These are phyloP conservation scores for Cervus canadensis DNA, from an alignment of 2,113 vertebrate genomes.

Conservation along the genomic window DNA sequence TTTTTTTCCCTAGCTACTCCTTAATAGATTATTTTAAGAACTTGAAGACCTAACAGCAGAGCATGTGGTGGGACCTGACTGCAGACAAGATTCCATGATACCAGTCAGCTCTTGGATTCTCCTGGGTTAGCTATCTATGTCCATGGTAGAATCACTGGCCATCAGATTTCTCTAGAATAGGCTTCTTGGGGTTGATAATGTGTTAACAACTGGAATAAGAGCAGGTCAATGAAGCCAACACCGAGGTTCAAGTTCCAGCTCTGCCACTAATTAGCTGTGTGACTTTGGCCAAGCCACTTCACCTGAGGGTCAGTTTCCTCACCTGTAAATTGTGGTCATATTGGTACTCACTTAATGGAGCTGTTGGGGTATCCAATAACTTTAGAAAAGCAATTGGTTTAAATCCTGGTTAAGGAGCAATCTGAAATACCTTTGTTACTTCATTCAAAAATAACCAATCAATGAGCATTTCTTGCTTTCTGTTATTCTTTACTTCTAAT, in stretches of 20 bases:
- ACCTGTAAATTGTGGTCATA: not conserved
- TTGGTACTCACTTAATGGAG: not conserved
- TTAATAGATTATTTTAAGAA: conserved; percentile 6
- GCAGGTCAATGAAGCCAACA: not conserved
- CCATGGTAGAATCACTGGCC: not conserved
- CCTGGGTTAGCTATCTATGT: not conserved
- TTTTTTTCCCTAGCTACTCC: not conserved
- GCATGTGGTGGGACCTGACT: not conserved
- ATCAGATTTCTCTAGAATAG: not conserved
- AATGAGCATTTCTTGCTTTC: not conserved
- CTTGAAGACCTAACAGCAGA: not conserved
- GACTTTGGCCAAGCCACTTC: conserved; percentile 8
- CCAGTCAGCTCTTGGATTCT: not conserved
- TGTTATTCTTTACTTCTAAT: not conserved
- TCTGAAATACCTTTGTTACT: not conserved
- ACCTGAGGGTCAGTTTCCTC: not conserved
- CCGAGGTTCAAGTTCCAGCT: not conserved
- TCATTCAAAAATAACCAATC: not conserved
- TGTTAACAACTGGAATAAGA: not conserved
- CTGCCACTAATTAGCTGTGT: not conserved
- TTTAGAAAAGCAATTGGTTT: not conserved
- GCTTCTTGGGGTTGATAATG: not conserved
- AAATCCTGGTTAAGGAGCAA: not conserved
- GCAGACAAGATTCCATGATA: not conserved
- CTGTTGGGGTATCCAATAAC: not conserved